phyloP scores from a whole-genome alignment of 2,797 vertebrate species.

The Cyclura pinguis region DNA sequence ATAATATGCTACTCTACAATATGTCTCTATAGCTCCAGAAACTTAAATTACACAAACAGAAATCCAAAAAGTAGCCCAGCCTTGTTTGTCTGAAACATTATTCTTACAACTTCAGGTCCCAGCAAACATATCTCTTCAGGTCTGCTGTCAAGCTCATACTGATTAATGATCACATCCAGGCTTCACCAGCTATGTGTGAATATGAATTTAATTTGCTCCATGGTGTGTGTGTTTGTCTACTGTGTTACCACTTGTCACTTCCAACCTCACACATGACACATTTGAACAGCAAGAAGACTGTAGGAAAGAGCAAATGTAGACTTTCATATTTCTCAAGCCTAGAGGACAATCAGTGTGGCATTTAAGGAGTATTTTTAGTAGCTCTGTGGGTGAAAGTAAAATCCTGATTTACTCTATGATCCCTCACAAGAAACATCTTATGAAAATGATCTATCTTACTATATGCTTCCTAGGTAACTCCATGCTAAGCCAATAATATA shows the following conservation, averaged over 20 bases:
- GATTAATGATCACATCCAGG: background rate
- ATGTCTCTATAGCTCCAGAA: too few relatives aligned
- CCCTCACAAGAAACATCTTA: too few relatives aligned
- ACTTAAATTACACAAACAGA: too few relatives aligned
- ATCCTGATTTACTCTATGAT: too few relatives aligned
- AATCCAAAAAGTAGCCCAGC: too few relatives aligned
- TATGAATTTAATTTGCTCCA: constrained; percentile 25
- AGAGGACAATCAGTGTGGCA: background rate
- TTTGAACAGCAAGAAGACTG: background rate
- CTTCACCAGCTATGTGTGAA: constrained; percentile 8
- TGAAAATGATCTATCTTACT: too few relatives aligned
- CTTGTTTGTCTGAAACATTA: background rate
- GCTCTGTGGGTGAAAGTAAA: background rate
- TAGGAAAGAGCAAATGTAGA: constrained; percentile 2
- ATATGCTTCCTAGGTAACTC: too few relatives aligned
- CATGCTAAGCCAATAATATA: too few relatives aligned
- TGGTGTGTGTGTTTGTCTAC: constrained; percentile 31
- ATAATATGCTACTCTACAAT: too few relatives aligned
- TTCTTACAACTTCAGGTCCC: constrained; percentile 3
- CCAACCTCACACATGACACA: constrained; percentile 2
- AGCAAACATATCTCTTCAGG: constrained; percentile 1
- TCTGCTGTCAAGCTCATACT: background rate
- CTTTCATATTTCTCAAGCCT: background rate
- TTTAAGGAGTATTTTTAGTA: background rate
- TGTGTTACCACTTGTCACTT: constrained; percentile 5